phyloP scores from a whole-genome alignment of 2,888 invertebrate genomes.

The Xylota sylvarum region DNA sequence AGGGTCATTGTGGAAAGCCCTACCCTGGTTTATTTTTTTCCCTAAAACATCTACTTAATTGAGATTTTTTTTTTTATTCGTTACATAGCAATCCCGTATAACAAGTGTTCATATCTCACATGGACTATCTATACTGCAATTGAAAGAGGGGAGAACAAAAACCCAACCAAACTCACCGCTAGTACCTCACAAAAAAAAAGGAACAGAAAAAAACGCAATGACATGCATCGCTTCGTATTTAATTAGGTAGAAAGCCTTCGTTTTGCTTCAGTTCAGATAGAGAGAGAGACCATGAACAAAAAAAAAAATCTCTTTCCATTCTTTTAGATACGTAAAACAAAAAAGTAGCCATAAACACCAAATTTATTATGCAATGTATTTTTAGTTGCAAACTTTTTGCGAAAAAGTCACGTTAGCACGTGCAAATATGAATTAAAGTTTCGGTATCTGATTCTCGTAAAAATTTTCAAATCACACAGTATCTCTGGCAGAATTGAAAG shows the following conservation, averaged over 20 bases:
- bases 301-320: slow-evolving; percentile 13
- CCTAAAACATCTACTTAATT: slow-evolving; percentile 53
- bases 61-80: not conserved
- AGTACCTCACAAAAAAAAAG: not conserved
- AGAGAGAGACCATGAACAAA: not conserved
- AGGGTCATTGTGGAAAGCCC: slow-evolving; percentile 52
- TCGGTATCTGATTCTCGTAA: slow-evolving; percentile 65
- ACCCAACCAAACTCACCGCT: slow-evolving; percentile 19
- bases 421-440: slow-evolving; percentile 71
- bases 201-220: slow-evolving; percentile 39
- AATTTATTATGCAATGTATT: slow-evolving; percentile 43
- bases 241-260: slow-evolving; percentile 73
- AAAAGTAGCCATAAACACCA: slow-evolving; percentile 31
- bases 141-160: slow-evolving; percentile 11
- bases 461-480: slow-evolving; percentile 22
- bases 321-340: slow-evolving; percentile 31
- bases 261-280: slow-evolving; percentile 47
- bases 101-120: slow-evolving; percentile 71
- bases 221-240: slow-evolving; percentile 70
- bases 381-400: slow-evolving; percentile 44
- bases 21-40: slow-evolving; percentile 30
- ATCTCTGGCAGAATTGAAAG: slow-evolving; percentile 13
- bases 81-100: slow-evolving; percentile 30
- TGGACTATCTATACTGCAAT: slow-evolving; percentile 14
- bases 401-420: slow-evolving; percentile 71